Base-by-base conservation (phyloP, 2,113 vertebrate genomes). In the Atrichornis clamosus region DNA sequence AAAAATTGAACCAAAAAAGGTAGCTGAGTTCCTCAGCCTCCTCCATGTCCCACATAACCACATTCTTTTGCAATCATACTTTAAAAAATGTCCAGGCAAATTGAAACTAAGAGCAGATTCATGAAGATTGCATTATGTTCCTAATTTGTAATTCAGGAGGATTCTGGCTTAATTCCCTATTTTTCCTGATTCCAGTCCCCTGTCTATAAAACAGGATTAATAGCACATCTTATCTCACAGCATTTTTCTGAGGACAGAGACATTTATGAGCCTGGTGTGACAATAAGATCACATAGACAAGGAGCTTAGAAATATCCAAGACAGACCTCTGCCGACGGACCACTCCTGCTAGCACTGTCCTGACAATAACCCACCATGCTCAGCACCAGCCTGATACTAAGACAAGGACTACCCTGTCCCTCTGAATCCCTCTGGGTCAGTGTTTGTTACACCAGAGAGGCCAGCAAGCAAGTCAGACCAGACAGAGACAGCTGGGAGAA, bases 361-460 rank as follows among this genome's bases (percentile, higher is more conserved):
- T 39, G 55, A 62, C 49, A 52, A 39, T 7, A 84, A 44, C 15
- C 22, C 42, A 79, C 56, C 6, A 85, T 68, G 42, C 35, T 49
- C 47, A 55, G 39, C 44, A 60, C 5, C 30, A 63, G 49, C 24
- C 4, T 22, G 53, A 46, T 18, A 67, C 1, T 15, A 83, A 41
- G 37, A 85, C 56, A 74, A 80, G 52, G 28, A 53, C 20, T 15
- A 28, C 7, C 22, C 15, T 14, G 32, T 9, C 55, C 15, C 39
- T 60, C 46, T 24, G 39, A 70, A 78, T 28, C 60, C 19, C n/a
- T n/a, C n/a, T 0, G 0, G 12, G 11, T 21, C 60, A 24, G 24
- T 5, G 30, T 28, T 83, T 7, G 1, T 52, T 21, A 70, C 26
- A 23, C 28, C 1, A 2, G 10, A 20, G 46, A 35, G 32, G 13